Evolutionary conservation across 2,888 invertebrate species (phyloP).

Genomic region (Acanthosepion lycidas): DNA sequence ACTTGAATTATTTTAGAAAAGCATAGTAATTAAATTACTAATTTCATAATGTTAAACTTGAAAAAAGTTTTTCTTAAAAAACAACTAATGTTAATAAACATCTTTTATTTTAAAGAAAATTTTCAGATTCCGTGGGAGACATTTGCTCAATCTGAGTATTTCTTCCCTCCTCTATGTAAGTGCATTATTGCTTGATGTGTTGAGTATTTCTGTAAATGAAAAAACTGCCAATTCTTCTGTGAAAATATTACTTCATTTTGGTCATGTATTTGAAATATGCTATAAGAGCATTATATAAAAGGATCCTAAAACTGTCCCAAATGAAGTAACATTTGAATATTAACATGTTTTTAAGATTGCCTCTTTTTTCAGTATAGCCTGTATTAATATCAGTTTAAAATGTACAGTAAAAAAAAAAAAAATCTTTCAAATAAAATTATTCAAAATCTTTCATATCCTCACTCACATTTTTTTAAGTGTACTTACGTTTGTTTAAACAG

Average conservation of each 20-base stretch:
- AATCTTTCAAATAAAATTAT: no score
- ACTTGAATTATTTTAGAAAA: no score
- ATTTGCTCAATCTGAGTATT: neutral
- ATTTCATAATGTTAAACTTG: no score
- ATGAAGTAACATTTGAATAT: neutral
- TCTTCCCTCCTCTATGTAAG: neutral
- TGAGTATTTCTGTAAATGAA: neutral
- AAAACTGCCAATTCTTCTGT: neutral
- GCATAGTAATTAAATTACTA: no score
- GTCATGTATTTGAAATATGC: neutral
- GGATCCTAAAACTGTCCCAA: neutral
- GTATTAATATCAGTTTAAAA: neutral
- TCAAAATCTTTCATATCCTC: neutral
- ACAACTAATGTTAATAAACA: no score
- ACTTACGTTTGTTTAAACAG: neutral
- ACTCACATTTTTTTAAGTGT: neutral
- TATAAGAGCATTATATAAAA: no score
- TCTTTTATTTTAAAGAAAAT: neutral
- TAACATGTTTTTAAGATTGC: neutral
- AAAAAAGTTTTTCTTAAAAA: no score
- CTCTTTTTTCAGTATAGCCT: neutral
- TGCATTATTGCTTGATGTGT: neutral
- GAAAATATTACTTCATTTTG: neutral
- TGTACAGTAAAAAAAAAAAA: neutral
- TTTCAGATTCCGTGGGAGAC: neutral